phyloP scores from a whole-genome alignment of 2,113 vertebrate species.

The Ceratotherium simum region DNA sequence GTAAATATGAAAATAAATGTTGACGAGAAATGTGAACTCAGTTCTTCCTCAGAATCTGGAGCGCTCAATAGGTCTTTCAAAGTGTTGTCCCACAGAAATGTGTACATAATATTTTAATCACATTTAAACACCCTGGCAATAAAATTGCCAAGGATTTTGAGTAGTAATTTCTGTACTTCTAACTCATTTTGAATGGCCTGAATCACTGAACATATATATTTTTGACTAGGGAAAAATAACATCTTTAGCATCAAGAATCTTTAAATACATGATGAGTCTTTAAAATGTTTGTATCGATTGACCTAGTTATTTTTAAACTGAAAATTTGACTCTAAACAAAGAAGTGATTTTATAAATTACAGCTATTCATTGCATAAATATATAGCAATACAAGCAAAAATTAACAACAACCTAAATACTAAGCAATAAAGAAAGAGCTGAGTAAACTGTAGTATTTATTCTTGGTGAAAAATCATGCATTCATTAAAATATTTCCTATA shows the following conservation, averaged over 20 bases:
- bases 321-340: slow-evolving; percentile 1
- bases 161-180: not conserved
- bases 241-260: not conserved
- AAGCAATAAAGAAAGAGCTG: not conserved
- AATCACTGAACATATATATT: not conserved
- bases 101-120: not conserved
- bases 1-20: not conserved
- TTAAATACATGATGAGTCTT: not conserved
- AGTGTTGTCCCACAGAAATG: not conserved
- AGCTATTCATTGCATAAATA: not conserved
- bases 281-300: not conserved
- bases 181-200: not conserved
- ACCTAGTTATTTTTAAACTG: not conserved
- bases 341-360: not conserved
- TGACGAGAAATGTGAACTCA: not conserved
- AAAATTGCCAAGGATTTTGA: not conserved
- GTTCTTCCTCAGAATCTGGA: not conserved
- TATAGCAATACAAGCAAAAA: not conserved
- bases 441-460: not conserved
- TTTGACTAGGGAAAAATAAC: not conserved
- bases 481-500: slow-evolving; percentile 36
- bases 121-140: too few species aligned
- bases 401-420: not conserved
- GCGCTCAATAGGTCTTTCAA: not conserved
- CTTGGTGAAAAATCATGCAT: not conserved